phyloP scores from a whole-genome alignment of 2,888 invertebrate genomes.

The Lithophane ornitopus region DNA sequence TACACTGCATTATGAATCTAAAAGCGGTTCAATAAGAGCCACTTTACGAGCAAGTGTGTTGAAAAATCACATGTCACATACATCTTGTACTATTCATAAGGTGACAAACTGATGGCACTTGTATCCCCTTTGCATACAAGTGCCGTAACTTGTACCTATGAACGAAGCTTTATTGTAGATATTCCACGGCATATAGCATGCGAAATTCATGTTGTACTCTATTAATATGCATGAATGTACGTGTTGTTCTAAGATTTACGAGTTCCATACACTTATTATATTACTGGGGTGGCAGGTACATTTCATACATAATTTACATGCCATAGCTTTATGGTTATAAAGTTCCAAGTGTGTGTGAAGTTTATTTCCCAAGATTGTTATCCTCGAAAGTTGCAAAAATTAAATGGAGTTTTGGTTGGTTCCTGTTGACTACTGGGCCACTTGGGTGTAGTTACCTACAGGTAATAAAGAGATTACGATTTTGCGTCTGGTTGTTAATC shows the following conservation, averaged over 20 bases:
- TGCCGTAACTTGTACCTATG: background rate
- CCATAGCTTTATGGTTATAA: background rate
- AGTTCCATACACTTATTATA: conserved; percentile 7
- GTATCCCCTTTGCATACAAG: background rate
- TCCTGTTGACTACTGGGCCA: conserved; percentile 26
- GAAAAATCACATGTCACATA: background rate
- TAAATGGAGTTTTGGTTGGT: conserved; percentile 36
- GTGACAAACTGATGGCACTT: too few relatives aligned
- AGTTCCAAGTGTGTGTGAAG: conserved; percentile 13
- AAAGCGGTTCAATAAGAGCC: too few relatives aligned
- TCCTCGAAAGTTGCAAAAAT: conserved; percentile 26
- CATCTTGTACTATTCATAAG: background rate
- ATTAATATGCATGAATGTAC: conserved; percentile 42
- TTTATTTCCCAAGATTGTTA: conserved; percentile 33
- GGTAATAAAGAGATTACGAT: conserved; percentile 10
- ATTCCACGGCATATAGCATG: conserved; percentile 2
- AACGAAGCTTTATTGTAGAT: background rate
- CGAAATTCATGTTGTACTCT: conserved; percentile 9
- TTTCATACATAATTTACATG: conserved; percentile 26
- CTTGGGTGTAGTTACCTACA: conserved; percentile 10
- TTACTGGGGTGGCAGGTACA: conserved; percentile 5
- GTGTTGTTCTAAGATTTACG: conserved; percentile 34
- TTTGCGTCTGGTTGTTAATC: background rate
- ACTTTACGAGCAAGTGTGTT: too few relatives aligned
- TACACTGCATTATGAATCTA: too few relatives aligned